Conservation (phyloP, 2,888 invertebrate genomes). For the Nomada flava region DNA sequence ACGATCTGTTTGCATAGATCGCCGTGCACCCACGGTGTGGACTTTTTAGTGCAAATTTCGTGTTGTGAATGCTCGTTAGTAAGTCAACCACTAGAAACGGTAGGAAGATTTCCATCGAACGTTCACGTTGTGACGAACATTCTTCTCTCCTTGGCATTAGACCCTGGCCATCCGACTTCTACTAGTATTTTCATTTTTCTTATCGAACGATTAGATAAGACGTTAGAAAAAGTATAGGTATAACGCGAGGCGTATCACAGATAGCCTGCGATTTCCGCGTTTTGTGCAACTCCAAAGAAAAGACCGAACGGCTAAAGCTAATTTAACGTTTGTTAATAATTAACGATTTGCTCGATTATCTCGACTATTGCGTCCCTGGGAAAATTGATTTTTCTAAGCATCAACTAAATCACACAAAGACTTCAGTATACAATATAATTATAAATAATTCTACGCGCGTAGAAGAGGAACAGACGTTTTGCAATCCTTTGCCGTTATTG, state of each 20-base stretch:
- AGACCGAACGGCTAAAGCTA: not conserved
- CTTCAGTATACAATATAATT: no score
- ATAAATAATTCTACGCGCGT: no score
- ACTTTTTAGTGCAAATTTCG: not conserved
- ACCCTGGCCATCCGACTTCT: constrained; percentile 54
- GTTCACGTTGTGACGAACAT: constrained; percentile 6
- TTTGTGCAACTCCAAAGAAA: not conserved
- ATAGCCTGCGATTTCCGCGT: not conserved
- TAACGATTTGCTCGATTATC: no score
- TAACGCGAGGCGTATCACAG: not conserved
- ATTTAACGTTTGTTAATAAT: no score
- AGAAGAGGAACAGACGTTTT: no score
- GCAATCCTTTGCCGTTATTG: no score
- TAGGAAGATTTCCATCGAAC: constrained; percentile 65
- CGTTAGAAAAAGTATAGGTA: not conserved
- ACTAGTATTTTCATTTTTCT: constrained; percentile 64
- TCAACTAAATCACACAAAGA: no score
- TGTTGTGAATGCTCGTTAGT: constrained; percentile 45
- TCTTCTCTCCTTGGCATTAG: constrained; percentile 71
- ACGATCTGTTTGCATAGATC: not conserved
- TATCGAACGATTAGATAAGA: constrained; percentile 70
- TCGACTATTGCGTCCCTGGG: no score
- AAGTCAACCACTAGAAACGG: constrained; percentile 34
- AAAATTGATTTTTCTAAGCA: not conserved
- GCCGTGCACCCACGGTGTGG: not conserved